phyloP scores from a whole-genome alignment of 1,140 invertebrate species.

The Leguminivora glycinivorella region DNA sequence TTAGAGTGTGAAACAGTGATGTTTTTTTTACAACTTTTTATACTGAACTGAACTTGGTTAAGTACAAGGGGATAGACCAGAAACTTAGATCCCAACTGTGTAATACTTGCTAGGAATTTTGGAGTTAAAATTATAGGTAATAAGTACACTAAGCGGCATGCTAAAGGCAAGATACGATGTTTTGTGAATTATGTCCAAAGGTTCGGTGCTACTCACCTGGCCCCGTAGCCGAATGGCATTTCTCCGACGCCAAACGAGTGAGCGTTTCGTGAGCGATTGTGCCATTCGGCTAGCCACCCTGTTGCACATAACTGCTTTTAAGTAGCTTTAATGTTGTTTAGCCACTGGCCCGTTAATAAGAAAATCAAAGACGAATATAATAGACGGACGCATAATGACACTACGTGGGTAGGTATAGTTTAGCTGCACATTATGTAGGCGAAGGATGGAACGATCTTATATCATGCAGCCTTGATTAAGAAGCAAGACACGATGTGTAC shows the following conservation, averaged over 20 bases:
- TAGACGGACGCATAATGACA: neutral
- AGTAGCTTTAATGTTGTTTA: slow-evolving; percentile 18
- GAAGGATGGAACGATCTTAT: neutral
- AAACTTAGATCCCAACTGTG: neutral
- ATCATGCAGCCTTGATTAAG: neutral
- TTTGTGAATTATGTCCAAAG: slow-evolving; percentile 8
- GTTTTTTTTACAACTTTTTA: too few relatives aligned
- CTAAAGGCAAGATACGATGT: neutral
- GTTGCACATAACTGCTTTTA: slow-evolving; percentile 6
- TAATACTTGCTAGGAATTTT: neutral
- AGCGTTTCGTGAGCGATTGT: too few relatives aligned
- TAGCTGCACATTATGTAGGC: too few relatives aligned
- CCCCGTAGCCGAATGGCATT: too few relatives aligned
- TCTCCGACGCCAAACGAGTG: too few relatives aligned
- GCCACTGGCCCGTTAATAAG: slow-evolving; percentile 41
- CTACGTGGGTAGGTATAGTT: neutral
- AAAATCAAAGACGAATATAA: slow-evolving; percentile 1
- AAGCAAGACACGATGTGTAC: neutral
- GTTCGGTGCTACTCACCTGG: slow-evolving; percentile 2
- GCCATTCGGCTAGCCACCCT: too few relatives aligned
- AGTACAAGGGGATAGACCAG: slow-evolving; percentile 5
- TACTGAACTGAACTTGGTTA: neutral
- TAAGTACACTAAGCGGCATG: neutral
- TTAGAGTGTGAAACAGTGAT: too few relatives aligned
- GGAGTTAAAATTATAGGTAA: neutral